Conservation (phyloP, 2,113 vertebrate genomes). For the Gallinago media region DNA sequence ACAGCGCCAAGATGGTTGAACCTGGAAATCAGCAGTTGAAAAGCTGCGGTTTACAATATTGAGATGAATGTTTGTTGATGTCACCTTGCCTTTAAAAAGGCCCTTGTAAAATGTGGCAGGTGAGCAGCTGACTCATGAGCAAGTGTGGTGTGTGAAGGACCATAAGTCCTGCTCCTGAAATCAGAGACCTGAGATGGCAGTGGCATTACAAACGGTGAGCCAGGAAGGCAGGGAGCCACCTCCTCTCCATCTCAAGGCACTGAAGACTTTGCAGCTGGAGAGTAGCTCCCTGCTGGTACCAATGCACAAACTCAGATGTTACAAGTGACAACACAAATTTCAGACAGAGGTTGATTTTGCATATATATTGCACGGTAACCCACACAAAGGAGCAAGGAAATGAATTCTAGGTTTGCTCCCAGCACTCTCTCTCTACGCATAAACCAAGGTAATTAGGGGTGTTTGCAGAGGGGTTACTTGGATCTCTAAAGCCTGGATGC, state of each 20-base stretch:
- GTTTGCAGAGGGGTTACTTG: background rate
- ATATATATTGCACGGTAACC: background rate
- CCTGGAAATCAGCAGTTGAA: background rate
- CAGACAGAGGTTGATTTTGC: background rate
- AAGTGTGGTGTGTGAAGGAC: background rate
- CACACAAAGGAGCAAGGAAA: background rate
- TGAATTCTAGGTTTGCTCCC: background rate
- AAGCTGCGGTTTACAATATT: background rate
- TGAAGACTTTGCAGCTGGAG: background rate
- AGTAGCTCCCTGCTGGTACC: background rate
- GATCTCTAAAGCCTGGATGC: background rate
- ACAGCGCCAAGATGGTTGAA: background rate
- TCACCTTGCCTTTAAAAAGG: background rate
- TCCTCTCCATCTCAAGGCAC: background rate
- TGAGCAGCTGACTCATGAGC: background rate
- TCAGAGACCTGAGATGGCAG: background rate
- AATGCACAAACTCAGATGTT: background rate
- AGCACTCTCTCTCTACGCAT: background rate
- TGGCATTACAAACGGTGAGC: accelerated
- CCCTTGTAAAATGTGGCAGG: background rate
- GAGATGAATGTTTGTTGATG: accelerated
- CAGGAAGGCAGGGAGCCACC: background rate
- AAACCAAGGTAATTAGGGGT: background rate
- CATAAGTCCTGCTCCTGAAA: background rate
- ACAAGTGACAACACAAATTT: background rate